Base-by-base conservation (phyloP, 2,797 vertebrate species). In the Crypturellus tataupa region DNA sequence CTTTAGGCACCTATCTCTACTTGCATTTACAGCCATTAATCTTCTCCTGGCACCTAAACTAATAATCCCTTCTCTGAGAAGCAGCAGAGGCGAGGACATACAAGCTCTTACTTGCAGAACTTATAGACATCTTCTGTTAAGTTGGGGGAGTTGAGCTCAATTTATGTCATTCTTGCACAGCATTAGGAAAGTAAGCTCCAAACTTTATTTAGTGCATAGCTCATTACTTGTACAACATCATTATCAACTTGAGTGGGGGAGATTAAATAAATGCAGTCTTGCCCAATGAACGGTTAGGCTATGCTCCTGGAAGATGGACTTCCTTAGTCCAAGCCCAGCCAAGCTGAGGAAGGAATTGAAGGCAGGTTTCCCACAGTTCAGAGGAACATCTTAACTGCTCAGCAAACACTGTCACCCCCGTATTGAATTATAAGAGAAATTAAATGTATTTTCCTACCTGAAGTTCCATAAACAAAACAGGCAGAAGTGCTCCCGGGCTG, bases 1-100 rank as follows among this genome's bases (percentile, higher is more conserved):
- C 35, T 89, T 87, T 62, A 71, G 68, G 56, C 84, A 73, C 31
- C 6, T 37, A 83, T 70, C 60, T 92, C 7, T 10, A 9, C 24
- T 75, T 82, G n/a, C 70, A 73, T 80, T 89, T 80, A 63, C 39
- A 92, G 56, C n/a, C 78, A 92, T 93, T 89, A 85, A 86, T 85
- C 75, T 77, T 89, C 42, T 91, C 33, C 44, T 89, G 62, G 35
- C 68, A 56, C 42, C 44, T 78, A 70, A 85, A 91, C 51, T 77
- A 92, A 80, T 80, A 55, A 73, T 63, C n/a, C 23, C 80, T 44
- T 67, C 42, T 67, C 64, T 53, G 27, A 85, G 27, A 73, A 89
- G 47, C 44, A 85, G 35, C 35, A 64, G 46, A 89, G 15, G 60
- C 64, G 68, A 72, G 64, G 59, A 51, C 42, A 70, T 8, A 39